Percentiles rank a stretch among this genome's conserved stretches.
phyloP scores from a whole-genome alignment of 2,113 vertebrate genomes.

The Ageneiosus marmoratus region DNA sequence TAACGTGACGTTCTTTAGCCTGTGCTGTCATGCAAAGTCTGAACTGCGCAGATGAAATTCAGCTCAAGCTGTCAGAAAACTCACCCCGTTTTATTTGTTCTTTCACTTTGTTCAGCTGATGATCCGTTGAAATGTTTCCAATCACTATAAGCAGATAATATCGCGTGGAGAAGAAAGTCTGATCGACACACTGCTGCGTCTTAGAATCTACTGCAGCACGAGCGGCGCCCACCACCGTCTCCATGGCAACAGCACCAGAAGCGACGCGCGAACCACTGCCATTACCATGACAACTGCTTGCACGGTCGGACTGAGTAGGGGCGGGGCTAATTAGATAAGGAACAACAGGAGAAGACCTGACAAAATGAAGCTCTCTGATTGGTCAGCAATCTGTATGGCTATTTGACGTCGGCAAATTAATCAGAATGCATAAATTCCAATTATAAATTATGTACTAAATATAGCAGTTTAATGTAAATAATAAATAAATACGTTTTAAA shows the following conservation, averaged over 20 bases:
- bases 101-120: conserved; percentile 78
- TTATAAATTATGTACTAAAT: background rate
- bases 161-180: conserved; percentile 59
- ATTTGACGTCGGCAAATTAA: conserved; percentile 61
- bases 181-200: conserved; percentile 52
- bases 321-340: conserved; percentile 58
- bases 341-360: conserved; percentile 50
- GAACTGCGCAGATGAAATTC: background rate
- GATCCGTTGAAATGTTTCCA: conserved; percentile 78
- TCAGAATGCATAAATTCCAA: background rate
- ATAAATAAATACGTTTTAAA: background rate
- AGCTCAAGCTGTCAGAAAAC: conserved; percentile 20
- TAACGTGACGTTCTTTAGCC: background rate
- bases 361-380: conserved; percentile 61
- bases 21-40: background rate
- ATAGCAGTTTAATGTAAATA: background rate
- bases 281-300: conserved; percentile 89
- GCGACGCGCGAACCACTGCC: conserved; percentile 68
- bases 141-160: conserved; percentile 86
- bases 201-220: conserved; percentile 46
- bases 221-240: conserved; percentile 69
- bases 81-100: conserved; percentile 83
- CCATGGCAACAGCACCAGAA: conserved; percentile 80
- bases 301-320: conserved; percentile 48
- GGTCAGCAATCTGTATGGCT: conserved; percentile 66